Conservation (phyloP, 2,888 invertebrate genomes). For the Allolobophora icterica region DNA sequence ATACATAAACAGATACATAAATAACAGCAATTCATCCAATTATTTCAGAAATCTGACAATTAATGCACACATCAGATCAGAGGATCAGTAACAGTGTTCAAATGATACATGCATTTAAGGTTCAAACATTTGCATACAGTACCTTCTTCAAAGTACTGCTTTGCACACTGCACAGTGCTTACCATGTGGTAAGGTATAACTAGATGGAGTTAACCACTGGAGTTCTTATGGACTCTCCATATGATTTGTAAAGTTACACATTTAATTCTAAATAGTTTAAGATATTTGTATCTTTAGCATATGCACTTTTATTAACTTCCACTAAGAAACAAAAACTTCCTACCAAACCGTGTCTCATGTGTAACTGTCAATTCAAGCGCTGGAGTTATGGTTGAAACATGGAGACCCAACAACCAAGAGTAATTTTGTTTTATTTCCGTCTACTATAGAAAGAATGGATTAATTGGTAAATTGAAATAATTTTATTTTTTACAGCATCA, state of each 20-base stretch:
- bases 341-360: not conserved
- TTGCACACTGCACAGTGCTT: slow-evolving; percentile 17
- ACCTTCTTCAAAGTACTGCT: not conserved
- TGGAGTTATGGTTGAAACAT: not conserved
- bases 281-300: not conserved
- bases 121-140: not conserved
- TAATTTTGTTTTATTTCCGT: not conserved
- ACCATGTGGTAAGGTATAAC: not conserved
- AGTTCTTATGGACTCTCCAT: not conserved
- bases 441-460: not conserved
- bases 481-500: not conserved
- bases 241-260: not conserved
- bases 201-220: too few species aligned
- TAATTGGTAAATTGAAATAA: not conserved
- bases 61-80: not conserved
- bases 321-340: not conserved
- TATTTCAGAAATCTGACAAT: not conserved
- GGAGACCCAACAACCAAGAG: not conserved
- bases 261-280: not conserved
- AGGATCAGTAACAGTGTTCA: not conserved
- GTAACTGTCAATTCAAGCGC: not conserved
- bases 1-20: too few species aligned
- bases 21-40: not conserved
- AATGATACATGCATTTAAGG: not conserved
- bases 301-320: not conserved